Conservation (phyloP, 2,113 vertebrate genomes). For the Euleptes europaea region DNA sequence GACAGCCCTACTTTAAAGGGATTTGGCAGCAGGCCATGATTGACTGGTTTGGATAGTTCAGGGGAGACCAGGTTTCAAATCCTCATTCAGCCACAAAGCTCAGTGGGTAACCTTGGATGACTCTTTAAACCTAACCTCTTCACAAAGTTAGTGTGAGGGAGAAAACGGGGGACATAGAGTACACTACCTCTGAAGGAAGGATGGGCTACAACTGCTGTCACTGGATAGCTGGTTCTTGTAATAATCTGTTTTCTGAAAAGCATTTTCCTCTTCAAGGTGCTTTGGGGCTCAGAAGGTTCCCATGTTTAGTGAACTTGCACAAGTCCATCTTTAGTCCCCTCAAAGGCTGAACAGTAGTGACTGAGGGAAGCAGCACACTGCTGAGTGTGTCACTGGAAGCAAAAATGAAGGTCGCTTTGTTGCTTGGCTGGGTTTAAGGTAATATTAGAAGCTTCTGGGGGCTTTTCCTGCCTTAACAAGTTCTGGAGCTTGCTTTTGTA, state of each 20-base stretch:
- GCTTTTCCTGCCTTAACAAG: conserved; percentile 69
- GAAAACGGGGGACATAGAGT: too few species aligned
- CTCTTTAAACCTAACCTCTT: too few species aligned
- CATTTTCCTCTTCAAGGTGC: background rate
- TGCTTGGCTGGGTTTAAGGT: conserved; percentile 36
- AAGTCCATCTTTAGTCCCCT: background rate
- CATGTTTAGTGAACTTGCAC: background rate
- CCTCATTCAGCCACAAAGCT: too few species aligned
- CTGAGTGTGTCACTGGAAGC: conserved; percentile 3
- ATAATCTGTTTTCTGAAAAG: background rate
- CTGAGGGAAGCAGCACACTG: background rate
- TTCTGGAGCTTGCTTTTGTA: conserved; percentile 21
- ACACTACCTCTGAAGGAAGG: too few species aligned
- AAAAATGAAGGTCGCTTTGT: background rate
- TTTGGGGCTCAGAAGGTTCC: background rate
- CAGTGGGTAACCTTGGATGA: too few species aligned
- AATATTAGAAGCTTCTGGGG: conserved; percentile 27
- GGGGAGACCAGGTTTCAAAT: too few species aligned
- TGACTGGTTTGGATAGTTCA: too few species aligned
- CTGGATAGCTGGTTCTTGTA: too few species aligned
- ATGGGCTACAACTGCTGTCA: too few species aligned
- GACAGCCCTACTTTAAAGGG: too few species aligned
- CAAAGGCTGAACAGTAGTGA: background rate
- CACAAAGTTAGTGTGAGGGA: too few species aligned
- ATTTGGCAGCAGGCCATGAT: too few species aligned